Percentiles rank a stretch among this genome's conserved stretches.
Conservation (phyloP, 2,888 invertebrate species). For the Meganola albula region DNA sequence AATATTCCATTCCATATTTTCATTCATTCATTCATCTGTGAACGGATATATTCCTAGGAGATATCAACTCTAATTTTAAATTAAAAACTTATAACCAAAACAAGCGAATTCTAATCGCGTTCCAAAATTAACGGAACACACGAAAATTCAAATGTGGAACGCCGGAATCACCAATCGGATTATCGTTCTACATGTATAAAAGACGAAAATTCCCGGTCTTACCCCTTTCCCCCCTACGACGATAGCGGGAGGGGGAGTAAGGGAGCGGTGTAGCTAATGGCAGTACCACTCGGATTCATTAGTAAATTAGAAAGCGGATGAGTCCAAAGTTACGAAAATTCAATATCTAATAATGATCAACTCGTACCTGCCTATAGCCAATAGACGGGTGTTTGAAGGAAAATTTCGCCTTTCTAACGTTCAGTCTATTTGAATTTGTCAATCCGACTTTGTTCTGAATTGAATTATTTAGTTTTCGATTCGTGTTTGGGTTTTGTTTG, state of each 20-base stretch:
- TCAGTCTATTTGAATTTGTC: slow-evolving; percentile 60
- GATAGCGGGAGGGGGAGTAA: slow-evolving; percentile 24
- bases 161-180: slow-evolving; percentile 73
- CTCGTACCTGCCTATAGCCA: slow-evolving; percentile 66
- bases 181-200: slow-evolving; percentile 75
- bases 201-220: slow-evolving; percentile 75
- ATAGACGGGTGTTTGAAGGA: slow-evolving; percentile 33
- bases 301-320: slow-evolving; percentile 79
- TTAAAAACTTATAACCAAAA: slow-evolving; percentile 27
- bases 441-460: slow-evolving; percentile 66
- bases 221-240: slow-evolving; percentile 54
- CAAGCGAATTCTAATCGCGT: slow-evolving; percentile 36
- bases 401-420: slow-evolving; percentile 33
- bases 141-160: slow-evolving; percentile 71
- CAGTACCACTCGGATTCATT: slow-evolving; percentile 77
- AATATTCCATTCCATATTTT: too few relatives aligned
- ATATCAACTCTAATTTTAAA: neutral
- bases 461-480: slow-evolving; percentile 75
- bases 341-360: slow-evolving; percentile 78
- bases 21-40: too few relatives aligned
- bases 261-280: slow-evolving; percentile 57
- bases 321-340: slow-evolving; percentile 78
- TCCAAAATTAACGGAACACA: slow-evolving; percentile 54
- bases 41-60: slow-evolving; percentile 5
- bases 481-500: slow-evolving; percentile 60